phyloP scores from a whole-genome alignment of 2,888 invertebrate species.

The Drosophila testacea region DNA sequence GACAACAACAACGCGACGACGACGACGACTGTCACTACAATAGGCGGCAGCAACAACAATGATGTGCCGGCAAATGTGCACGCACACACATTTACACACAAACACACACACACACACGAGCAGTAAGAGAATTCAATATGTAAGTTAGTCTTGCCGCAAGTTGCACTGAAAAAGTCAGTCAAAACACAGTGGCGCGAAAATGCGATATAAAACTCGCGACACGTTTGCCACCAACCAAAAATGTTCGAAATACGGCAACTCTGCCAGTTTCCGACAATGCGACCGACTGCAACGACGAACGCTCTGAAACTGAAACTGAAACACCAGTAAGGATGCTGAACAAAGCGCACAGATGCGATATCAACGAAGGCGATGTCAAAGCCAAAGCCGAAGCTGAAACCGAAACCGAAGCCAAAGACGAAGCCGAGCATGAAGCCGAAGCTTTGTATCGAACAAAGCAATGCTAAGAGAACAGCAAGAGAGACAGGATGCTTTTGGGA shows the following conservation, averaged over 20 bases:
- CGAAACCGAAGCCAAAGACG: constrained; percentile 11
- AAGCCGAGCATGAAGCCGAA: constrained; percentile 25
- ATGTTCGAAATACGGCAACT: background rate
- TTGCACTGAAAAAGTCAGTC: constrained; percentile 42
- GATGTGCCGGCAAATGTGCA: constrained; percentile 56
- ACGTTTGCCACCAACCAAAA: constrained; percentile 30
- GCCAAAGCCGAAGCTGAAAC: constrained; percentile 7
- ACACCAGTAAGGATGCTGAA: constrained; percentile 63
- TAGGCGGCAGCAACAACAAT: constrained; percentile 30
- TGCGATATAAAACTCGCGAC: constrained; percentile 45
- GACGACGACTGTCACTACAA: constrained; percentile 58
- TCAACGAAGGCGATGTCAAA: constrained; percentile 16
- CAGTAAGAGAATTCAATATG: background rate
- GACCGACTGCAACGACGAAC: constrained; percentile 75
- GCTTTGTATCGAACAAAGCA: constrained; percentile 9
- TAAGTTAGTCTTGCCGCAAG: constrained; percentile 42
- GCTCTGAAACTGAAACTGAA: constrained; percentile 68
- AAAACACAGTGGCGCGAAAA: constrained; percentile 48
- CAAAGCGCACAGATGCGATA: constrained; percentile 35
- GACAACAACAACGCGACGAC: constrained; percentile 3
- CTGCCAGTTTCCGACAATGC: constrained; percentile 35
- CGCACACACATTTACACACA: constrained; percentile 19
- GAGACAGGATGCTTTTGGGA: constrained; percentile 33
- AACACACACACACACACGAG: constrained; percentile 12
- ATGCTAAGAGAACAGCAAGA: constrained; percentile 40